Evolutionary conservation across 1,140 invertebrate species (phyloP).

Genomic region (Thaumatotibia leucotreta): DNA sequence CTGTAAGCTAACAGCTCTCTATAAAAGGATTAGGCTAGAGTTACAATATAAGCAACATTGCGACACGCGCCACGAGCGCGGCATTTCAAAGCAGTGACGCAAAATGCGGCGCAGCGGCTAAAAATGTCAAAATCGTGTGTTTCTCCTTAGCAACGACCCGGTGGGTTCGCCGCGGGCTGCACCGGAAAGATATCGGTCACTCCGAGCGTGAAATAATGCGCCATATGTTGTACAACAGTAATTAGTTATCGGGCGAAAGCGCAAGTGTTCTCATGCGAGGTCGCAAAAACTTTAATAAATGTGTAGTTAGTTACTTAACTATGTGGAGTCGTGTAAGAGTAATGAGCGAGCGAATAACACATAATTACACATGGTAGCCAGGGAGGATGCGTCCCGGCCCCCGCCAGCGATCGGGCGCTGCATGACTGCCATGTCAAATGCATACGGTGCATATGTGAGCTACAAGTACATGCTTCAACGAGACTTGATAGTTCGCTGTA

Average conservation of each 20-base stretch:
- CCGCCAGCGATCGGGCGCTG: neutral
- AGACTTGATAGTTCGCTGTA: neutral
- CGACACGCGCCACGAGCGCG: conserved; percentile 41
- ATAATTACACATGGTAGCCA: conserved; percentile 19
- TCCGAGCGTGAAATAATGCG: conserved; percentile 55
- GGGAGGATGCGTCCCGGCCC: neutral
- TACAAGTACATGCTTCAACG: conserved; percentile 14
- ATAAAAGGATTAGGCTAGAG: conserved; percentile 31
- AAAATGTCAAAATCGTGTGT: conserved; percentile 70
- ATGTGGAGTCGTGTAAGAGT: conserved; percentile 14
- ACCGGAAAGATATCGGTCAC: conserved; percentile 42
- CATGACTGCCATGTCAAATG: conserved; percentile 19
- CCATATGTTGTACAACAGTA: conserved; percentile 60
- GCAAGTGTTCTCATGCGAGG: conserved; percentile 61
- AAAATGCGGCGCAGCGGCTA: conserved; percentile 41
- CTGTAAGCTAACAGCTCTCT: conserved; percentile 24
- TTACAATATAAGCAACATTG: conserved; percentile 41
- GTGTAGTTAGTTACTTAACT: conserved; percentile 24
- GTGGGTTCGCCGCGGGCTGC: conserved; percentile 28
- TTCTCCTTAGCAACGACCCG: conserved; percentile 39
- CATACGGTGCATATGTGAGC: conserved; percentile 15
- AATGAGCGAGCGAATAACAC: conserved; percentile 12
- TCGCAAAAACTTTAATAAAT: conserved; percentile 51
- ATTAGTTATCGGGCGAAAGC: conserved; percentile 61
- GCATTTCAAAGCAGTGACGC: conserved; percentile 56